These are phyloP conservation scores for Drosophila virilis DNA, from an alignment of 1,140 invertebrate species.

Conservation along the genomic window DNA sequence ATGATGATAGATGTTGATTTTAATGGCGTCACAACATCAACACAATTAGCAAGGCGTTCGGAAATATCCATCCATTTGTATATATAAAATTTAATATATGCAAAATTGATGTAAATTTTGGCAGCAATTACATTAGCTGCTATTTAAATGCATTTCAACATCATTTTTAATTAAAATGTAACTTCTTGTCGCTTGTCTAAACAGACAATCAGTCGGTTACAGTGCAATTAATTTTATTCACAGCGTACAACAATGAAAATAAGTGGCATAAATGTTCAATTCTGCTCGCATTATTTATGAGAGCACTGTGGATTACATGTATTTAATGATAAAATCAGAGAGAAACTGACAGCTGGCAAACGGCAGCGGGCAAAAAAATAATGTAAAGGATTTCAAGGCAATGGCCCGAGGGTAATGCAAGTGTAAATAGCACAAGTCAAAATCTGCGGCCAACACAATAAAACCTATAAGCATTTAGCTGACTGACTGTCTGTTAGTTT, in stretches of 20 bases:
- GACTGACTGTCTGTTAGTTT: background rate
- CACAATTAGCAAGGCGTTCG: slow-evolving; percentile 41
- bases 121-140: slow-evolving; percentile 5
- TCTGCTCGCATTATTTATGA: slow-evolving; percentile 27
- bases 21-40: slow-evolving; percentile 45
- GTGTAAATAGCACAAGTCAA: slow-evolving; percentile 32
- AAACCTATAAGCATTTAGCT: slow-evolving; percentile 31
- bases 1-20: slow-evolving; percentile 65
- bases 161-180: slow-evolving; percentile 9
- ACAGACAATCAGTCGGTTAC: background rate
- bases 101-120: slow-evolving; percentile 7
- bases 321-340: slow-evolving; percentile 31
- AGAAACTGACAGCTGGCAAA: slow-evolving; percentile 25
- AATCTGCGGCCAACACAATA: slow-evolving; percentile 41
- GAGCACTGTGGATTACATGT: slow-evolving; percentile 31
- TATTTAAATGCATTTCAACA: slow-evolving; percentile 8
- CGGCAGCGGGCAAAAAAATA: background rate
- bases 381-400: slow-evolving; percentile 2
- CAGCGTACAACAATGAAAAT: slow-evolving; percentile 23
- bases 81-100: background rate
- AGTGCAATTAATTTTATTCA: slow-evolving; percentile 11
- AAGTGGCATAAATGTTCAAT: slow-evolving; percentile 19
- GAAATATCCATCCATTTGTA: slow-evolving; percentile 6
- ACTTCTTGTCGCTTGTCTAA: slow-evolving; percentile 7
- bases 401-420: background rate